A percentile compares a stretch with the other conserved stretches of the same genome.
phyloP scores from a whole-genome alignment of 2,888 invertebrate species.

The Macroteleia sp. region DNA sequence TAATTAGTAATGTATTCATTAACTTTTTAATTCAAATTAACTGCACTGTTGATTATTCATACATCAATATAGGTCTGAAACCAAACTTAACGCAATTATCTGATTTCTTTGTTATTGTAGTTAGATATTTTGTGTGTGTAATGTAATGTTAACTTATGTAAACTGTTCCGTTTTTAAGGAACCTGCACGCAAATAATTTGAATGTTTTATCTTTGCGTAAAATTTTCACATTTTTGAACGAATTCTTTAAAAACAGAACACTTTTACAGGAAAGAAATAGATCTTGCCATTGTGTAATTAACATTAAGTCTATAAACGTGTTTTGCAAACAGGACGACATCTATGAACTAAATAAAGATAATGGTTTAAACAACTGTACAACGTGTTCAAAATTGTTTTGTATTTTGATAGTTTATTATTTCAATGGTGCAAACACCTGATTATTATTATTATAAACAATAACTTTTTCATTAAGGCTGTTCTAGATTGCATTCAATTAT shows the following conservation, averaged over 20 bases:
- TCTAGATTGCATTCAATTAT: too few species aligned
- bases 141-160: slow-evolving; percentile 7
- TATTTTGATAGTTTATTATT: slow-evolving; percentile 29
- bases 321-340: slow-evolving; percentile 30
- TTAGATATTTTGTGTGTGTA: slow-evolving; percentile 16
- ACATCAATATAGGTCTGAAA: slow-evolving; percentile 2
- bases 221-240: neutral
- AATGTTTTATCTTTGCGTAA: slow-evolving; percentile 8
- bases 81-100: neutral
- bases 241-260: slow-evolving; percentile 19
- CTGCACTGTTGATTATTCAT: slow-evolving; percentile 11
- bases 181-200: neutral
- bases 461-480: slow-evolving; percentile 14
- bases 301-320: slow-evolving; percentile 12
- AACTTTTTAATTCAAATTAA: neutral
- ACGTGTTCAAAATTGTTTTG: slow-evolving; percentile 19
- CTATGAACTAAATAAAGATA: slow-evolving; percentile 19
- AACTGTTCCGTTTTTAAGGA: slow-evolving; percentile 25
- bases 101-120: slow-evolving; percentile 22
- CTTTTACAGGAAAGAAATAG: slow-evolving; percentile 2
- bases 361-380: slow-evolving; percentile 25
- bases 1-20: neutral
- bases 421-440: slow-evolving; percentile 31
- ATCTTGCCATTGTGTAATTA: slow-evolving; percentile 44
- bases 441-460: slow-evolving; percentile 8